phyloP scores from a whole-genome alignment of 2,797 vertebrate species.

The Lates japonicus region DNA sequence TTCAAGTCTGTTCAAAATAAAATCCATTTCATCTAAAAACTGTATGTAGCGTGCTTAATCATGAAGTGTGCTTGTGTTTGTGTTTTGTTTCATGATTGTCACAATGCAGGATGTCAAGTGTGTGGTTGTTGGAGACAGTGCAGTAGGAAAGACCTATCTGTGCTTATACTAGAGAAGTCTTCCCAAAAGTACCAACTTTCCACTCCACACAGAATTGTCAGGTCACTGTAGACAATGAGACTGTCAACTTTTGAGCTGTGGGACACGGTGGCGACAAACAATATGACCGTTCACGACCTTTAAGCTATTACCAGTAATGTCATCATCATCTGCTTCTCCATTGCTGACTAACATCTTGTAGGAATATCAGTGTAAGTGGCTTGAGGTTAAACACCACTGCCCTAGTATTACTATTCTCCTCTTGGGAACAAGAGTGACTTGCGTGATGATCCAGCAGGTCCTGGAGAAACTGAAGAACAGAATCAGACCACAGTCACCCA shows the following conservation, averaged over 20 bases:
- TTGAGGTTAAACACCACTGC: conserved; percentile 90
- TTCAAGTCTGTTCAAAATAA: neutral
- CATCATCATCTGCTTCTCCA: conserved; percentile 92
- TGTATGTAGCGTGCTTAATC: neutral
- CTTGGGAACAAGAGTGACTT: conserved; percentile 93
- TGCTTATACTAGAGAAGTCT: too few relatives aligned
- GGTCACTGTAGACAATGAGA: conserved; percentile 82
- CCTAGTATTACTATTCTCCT: conserved; percentile 89
- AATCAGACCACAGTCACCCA: conserved; percentile 70
- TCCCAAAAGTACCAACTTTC: conserved; percentile 24
- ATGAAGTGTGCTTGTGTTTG: neutral
- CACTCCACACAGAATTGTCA: neutral
- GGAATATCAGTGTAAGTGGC: conserved; percentile 91
- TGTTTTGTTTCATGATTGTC: conserved; percentile 1
- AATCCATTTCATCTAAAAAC: neutral
- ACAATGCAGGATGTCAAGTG: conserved; percentile 36
- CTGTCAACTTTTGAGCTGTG: conserved; percentile 87
- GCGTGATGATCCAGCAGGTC: conserved; percentile 84
- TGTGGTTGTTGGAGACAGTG: conserved; percentile 40
- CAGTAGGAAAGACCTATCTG: conserved; percentile 30
- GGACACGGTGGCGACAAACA: conserved; percentile 91
- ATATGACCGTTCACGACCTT: conserved; percentile 88
- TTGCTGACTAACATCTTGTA: conserved; percentile 89
- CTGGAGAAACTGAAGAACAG: conserved; percentile 89
- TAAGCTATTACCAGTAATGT: conserved; percentile 90